Base-by-base conservation (phyloP, 2,797 vertebrate genomes). In the Sardinella longiceps region DNA sequence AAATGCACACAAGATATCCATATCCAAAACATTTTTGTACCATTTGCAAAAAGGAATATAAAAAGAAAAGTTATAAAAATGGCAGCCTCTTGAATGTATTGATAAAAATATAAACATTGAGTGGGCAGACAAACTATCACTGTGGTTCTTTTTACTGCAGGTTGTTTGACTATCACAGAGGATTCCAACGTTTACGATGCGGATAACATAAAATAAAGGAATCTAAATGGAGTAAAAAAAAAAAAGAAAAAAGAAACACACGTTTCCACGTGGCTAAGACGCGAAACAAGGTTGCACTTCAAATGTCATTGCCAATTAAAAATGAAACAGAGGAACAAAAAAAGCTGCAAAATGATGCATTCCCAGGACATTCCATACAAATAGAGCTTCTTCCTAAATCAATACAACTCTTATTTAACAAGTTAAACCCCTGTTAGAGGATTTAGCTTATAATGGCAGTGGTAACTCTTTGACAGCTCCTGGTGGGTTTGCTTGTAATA, bases 391-490 rank as follows among this genome's bases (percentile, higher is more conserved):
- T 87, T 81, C 1, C 89, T 85, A 81, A 94, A 95, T 95, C 94
- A 90, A 95, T 95, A 93, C 81, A 83, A 81, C 83, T 91, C 89
- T 92, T 91, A 92, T 93, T 94, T 92, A 92, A 92, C 90, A 92
- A 90, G 93, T 94, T 91, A 90, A 90, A 91, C 86, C 89, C 88
- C 88, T 91, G 92, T 93, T 93, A 92, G 90, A 94, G 90, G 93
- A 91, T 94, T 94, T 92, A 87, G 87, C 43, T 83, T 83, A 84
- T 93, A 94, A 93, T 93, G 90, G 91, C 91, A 89, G 81, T 80
- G 90, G 89, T 91, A 90, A 90, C 90, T 90, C 92, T 89, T 85
- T 92, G 92, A 94, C 92, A 93, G 92, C 89, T 91, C 86, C 80
- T 89, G 84, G 86, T 90, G 90, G 87, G 89, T 88, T 91, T 87